Base-by-base conservation (phyloP, 1,140 invertebrate genomes). In the Neotoxoptera formosana region DNA sequence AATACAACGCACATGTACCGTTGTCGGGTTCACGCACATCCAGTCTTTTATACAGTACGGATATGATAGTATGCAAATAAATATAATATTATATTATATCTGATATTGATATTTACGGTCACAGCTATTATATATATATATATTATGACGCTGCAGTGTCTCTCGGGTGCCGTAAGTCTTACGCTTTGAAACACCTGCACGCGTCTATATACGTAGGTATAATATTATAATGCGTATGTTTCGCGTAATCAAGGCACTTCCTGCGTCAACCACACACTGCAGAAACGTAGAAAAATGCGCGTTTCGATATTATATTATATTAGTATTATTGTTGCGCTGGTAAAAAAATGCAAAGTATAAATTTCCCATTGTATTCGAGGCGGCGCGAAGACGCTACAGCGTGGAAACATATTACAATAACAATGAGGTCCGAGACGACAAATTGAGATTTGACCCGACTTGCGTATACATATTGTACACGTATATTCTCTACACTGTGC, bases 381-480 rank as follows among this genome's bases (percentile, higher is more conserved):
- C 41, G n/a, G n/a, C 30, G 60, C 60, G 60, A 30, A 60, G 56
- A 60, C 56, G 56, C 56, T 60, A 3, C 30, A 11, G 60, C 30
- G 60, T 67, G 60, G 60, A 76, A 76, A 34, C n/a, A 76, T 34
- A 76, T 76, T 76, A 76, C 21, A 76, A 76, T 76, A 76, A 76
- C 60, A 76, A 76, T 76, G 60, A 76, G 60, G 60, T 76, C 60
- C 60, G 30, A 76, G 60, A 76, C 30, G 60, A 76, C 60, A 76
- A 76, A 76, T 76, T 76, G 60, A 76, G 60, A 76, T 76, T 7
- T 76, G 60, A 76, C 60, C 60, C 60, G 60, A 76, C 60, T 76
- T 14, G 60, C 51, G 51, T 3, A 51, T 14, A 11, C 21, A 53
- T 53, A 23, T 53, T 17, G 14, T 17, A n/a, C 17, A 34, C 17